phyloP scores from a whole-genome alignment of 2,888 invertebrate species.

The Steinernema hermaphroditum region DNA sequence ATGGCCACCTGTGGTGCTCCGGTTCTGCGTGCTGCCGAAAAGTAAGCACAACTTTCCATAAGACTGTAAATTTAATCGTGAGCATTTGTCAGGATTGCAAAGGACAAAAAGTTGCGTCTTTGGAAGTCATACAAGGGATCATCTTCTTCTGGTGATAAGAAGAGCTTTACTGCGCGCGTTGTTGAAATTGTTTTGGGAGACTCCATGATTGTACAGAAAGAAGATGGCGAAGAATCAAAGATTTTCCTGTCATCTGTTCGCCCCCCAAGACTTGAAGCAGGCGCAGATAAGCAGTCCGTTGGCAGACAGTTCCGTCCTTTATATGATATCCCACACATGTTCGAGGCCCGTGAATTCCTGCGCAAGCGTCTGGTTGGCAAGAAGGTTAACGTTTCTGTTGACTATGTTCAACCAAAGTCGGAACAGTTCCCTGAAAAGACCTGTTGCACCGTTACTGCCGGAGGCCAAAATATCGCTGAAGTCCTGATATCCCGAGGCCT shows the following conservation, averaged over 20 bases:
- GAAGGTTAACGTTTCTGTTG: conserved; percentile 80
- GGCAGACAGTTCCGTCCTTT: conserved; percentile 74
- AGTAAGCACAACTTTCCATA: conserved; percentile 66
- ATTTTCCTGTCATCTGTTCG: conserved; percentile 93
- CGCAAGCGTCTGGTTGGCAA: conserved; percentile 93
- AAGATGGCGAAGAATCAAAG: conserved; percentile 81
- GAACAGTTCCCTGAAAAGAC: conserved; percentile 89
- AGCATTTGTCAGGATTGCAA: conserved; percentile 75
- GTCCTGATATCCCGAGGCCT: conserved; percentile 82
- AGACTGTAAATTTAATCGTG: background rate
- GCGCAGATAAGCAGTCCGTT: conserved; percentile 42
- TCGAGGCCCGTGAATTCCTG: conserved; percentile 93
- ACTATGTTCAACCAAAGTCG: conserved; percentile 92
- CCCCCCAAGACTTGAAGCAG: conserved; percentile 78
- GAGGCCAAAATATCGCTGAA: conserved; percentile 72
- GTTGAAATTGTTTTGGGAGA: conserved; percentile 92
- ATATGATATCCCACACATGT: conserved; percentile 98
- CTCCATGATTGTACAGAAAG: conserved; percentile 81
- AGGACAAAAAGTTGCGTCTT: conserved; percentile 81
- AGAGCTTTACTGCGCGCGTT: conserved; percentile 55
- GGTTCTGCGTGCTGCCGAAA: conserved; percentile 81
- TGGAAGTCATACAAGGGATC: conserved; percentile 87
- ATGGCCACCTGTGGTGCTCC: conserved; percentile 81
- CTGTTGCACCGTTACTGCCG: conserved; percentile 87
- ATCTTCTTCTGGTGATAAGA: conserved; percentile 46